A percentile compares a stretch with the other conserved stretches of the same genome.
These are phyloP conservation scores for Formica exsecta DNA, from an alignment of 1,140 invertebrate genomes.

Conservation along the genomic window DNA sequence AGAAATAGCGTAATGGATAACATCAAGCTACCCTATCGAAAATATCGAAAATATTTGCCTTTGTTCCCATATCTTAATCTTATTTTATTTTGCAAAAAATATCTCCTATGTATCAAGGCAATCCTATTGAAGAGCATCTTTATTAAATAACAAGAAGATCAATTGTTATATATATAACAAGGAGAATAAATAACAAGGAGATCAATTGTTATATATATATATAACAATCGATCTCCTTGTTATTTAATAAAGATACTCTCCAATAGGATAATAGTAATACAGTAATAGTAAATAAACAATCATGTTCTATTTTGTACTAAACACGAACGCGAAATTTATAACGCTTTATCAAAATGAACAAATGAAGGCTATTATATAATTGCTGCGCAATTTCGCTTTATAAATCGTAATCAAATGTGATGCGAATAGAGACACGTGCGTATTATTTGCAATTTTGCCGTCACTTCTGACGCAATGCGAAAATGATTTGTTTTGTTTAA, in stretches of 20 bases:
- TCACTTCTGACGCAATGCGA: too few relatives aligned
- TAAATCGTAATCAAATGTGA: too few relatives aligned
- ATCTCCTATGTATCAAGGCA: not conserved
- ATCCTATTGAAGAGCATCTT: not conserved
- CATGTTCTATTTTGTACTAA: too few relatives aligned
- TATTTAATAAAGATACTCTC: not conserved
- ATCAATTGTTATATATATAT: too few relatives aligned
- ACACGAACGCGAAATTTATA: too few relatives aligned
- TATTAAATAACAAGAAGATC: not conserved
- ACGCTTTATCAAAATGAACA: too few relatives aligned
- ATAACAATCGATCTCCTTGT: not conserved
- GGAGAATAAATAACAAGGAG: not conserved
- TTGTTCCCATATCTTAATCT: slow-evolving; percentile 66
- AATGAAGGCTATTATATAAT: too few relatives aligned
- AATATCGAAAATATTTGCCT: slow-evolving; percentile 62
- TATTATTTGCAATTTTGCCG: too few relatives aligned
- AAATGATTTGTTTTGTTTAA: too few relatives aligned
- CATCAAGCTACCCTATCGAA: not conserved
- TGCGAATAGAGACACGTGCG: too few relatives aligned
- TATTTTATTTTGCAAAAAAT: slow-evolving; percentile 34
- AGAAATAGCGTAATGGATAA: not conserved
- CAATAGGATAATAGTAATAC: not conserved
- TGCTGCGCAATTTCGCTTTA: too few relatives aligned
- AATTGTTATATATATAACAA: not conserved
- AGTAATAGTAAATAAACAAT: too few relatives aligned